A percentile compares a stretch with the other conserved stretches of the same genome.
phyloP scores from a whole-genome alignment of 1,140 invertebrate genomes.

The Pachypeltis micranthus region DNA sequence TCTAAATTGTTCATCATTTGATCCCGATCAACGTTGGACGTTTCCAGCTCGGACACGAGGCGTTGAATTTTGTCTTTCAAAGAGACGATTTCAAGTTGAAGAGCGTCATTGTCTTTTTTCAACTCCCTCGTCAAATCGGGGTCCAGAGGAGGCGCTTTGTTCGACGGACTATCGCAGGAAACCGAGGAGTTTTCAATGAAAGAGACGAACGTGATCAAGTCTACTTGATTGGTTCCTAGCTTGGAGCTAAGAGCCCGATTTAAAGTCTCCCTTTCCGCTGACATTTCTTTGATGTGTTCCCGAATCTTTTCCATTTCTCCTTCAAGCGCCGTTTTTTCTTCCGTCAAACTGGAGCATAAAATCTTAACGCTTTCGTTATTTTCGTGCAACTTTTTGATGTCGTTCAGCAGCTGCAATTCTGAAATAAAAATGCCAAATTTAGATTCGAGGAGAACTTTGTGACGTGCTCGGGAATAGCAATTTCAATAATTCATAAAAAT shows the following conservation, averaged over 20 bases:
- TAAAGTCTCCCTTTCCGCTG: constrained; percentile 3
- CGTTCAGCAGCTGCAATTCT: constrained; percentile 11
- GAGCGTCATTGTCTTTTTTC: constrained; percentile 16
- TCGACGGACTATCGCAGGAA: neutral
- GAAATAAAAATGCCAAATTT: constrained; percentile 3
- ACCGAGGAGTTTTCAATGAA: neutral
- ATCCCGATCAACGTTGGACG: constrained; percentile 15
- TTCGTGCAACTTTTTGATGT: constrained; percentile 19
- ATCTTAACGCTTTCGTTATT: constrained; percentile 20
- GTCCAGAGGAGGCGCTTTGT: constrained; percentile 7
- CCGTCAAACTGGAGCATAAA: constrained; percentile 13
- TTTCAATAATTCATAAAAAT: neutral
- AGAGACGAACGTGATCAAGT: neutral
- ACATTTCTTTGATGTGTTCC: neutral
- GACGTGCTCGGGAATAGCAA: neutral
- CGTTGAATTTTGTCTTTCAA: constrained; percentile 15
- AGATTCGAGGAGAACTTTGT: too few relatives aligned
- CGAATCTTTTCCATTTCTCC: constrained; percentile 1
- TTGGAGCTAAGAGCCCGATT: neutral
- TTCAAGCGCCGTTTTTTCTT: constrained; percentile 19
- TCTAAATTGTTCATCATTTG: constrained; percentile 21
- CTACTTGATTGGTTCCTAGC: neutral
- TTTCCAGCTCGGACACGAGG: constrained; percentile 27
- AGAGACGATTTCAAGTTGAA: constrained; percentile 16
- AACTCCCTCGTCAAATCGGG: neutral